phyloP scores from a whole-genome alignment of 2,113 vertebrate species.

The Natator depressus region DNA sequence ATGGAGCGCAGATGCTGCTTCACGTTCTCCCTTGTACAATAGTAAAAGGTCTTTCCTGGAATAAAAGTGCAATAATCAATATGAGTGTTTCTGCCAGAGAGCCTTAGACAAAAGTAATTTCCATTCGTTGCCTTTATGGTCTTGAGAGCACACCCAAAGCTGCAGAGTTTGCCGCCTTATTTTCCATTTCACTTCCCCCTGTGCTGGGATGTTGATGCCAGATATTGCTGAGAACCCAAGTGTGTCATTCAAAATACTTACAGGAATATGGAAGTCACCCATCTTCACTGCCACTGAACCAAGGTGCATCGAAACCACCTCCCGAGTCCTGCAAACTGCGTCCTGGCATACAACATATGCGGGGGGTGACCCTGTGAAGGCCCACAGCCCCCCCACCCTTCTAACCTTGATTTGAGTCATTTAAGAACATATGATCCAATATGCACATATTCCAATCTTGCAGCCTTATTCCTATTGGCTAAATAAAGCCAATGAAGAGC shows the following conservation, averaged over 20 bases:
- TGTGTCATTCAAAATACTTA: neutral
- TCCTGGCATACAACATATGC: fast-evolving
- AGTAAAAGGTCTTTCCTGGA: neutral
- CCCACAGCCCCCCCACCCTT: neutral
- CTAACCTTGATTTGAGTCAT: neutral
- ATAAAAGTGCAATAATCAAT: neutral
- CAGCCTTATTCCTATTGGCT: neutral
- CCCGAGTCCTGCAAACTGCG: neutral
- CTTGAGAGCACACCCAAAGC: neutral
- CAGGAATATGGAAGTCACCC: neutral
- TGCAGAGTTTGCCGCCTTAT: neutral
- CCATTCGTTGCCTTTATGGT: neutral
- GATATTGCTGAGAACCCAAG: neutral
- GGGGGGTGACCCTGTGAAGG: neutral
- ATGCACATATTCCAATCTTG: neutral
- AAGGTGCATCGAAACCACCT: neutral
- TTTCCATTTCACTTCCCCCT: neutral
- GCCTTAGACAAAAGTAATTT: neutral
- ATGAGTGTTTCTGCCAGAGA: neutral
- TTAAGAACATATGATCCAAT: neutral
- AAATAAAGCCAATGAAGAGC: neutral
- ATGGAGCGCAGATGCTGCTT: neutral
- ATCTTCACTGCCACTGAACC: neutral
- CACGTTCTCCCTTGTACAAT: neutral
- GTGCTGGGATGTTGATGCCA: neutral